Base-by-base conservation (phyloP, 2,113 vertebrate species). In the Atractosteus spatula region DNA sequence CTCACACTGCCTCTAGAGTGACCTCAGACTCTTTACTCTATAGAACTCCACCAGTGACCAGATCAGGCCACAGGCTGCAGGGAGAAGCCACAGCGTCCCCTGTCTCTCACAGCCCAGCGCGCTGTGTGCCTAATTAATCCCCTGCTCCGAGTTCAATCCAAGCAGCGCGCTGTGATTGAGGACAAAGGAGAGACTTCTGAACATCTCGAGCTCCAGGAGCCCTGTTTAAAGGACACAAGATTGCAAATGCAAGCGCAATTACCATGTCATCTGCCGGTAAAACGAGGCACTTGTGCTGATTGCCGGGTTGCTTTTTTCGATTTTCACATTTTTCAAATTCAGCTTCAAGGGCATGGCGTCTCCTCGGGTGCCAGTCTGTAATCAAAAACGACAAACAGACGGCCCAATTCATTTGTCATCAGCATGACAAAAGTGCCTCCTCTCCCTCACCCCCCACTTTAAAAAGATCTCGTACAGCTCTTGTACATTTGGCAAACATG, bases 241-340 rank as follows among this genome's bases (percentile, higher is more conserved):
- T 70, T 75, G 68, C 51, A 70, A 66, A 75, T 70, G 61, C 29
- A 54, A 66, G 68, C 14, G 62, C 73, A 75, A 75, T 75, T 75
- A 75, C 68, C 16, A 17, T 70, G 68, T 56, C 55, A 41, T 70
- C 51, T 70, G 41, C 41, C 68, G 42, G 68, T 62, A 45, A 68
- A 29, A 70, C 62, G 62, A 62, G 62, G 17, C 47, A 45, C 70
- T 71, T 51, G 44, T 63, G 57, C 44, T 71, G 70, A 71, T 71
- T 71, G 70, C 70, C 63, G 70, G 29, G 29, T 29, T 29, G 29
- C 29, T 29, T 29, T 71, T 62, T 71, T n/a, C 70, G 44, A 63
- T 71, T 44, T 71, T 57, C n/a, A 51, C 69, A 43, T 42, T 62
- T 62, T 62, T 45, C 47, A 12, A 64, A 64, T 47, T 44, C 41